phyloP scores from a whole-genome alignment of 2,113 vertebrate genomes.

The Petrocephalus zakoni region DNA sequence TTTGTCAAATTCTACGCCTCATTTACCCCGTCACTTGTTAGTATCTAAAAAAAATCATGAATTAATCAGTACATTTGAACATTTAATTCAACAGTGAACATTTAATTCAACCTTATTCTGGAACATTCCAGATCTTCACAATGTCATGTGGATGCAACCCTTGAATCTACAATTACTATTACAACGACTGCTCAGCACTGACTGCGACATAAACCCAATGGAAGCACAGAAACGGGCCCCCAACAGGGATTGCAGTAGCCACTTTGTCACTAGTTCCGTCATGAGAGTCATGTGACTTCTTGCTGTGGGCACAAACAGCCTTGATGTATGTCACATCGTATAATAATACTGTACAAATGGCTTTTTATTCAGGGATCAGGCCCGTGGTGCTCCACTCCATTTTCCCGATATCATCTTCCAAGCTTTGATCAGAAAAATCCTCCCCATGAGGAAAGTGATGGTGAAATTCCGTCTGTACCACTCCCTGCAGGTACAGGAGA shows the following conservation, averaged over 20 bases:
- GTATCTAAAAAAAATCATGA: not conserved
- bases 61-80: too few relatives aligned
- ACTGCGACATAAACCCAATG: too few relatives aligned
- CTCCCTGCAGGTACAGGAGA: conserved; percentile 56
- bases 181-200: too few relatives aligned
- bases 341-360: not conserved
- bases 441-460: conserved; percentile 87
- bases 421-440: conserved; percentile 63
- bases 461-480: conserved; percentile 86
- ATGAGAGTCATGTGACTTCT: not conserved
- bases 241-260: not conserved
- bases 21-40: not conserved
- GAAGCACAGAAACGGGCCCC: not conserved
- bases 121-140: not conserved
- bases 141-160: not conserved
- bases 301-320: not conserved
- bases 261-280: not conserved
- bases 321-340: not conserved
- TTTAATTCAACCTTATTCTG: not conserved
- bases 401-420: conserved; percentile 60
- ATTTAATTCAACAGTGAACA: not conserved
- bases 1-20: not conserved
- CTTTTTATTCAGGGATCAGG: conserved; percentile 34
- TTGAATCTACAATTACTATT: not conserved
- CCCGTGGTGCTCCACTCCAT: conserved; percentile 31